These are phyloP conservation scores for Sciurus carolinensis DNA, from an alignment of 2,797 vertebrate genomes.

Conservation along the genomic window DNA sequence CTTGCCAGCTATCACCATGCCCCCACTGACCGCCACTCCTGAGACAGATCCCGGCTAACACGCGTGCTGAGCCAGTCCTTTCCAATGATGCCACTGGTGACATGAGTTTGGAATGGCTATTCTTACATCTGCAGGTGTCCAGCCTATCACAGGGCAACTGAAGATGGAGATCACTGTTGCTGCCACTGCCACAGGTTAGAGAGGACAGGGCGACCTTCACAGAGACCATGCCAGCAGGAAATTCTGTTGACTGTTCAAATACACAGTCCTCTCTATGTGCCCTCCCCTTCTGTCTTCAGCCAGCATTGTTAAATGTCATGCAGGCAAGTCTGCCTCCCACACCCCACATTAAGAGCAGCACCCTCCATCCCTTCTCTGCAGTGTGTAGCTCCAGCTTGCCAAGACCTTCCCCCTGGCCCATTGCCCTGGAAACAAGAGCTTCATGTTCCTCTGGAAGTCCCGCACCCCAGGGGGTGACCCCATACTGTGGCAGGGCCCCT, in stretches of 20 bases:
- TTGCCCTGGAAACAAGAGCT: background rate
- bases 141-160: conserved; percentile 71
- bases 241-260: conserved; percentile 11
- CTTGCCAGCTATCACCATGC: background rate
- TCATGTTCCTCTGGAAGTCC: background rate
- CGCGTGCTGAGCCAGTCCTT: conserved; percentile 76
- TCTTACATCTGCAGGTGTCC: conserved; percentile 83
- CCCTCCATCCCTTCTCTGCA: conserved; percentile 28
- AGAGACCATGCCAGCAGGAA: conserved; percentile 67
- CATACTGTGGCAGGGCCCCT: background rate
- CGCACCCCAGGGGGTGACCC: too few species aligned
- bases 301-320: conserved; percentile 59
- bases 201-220: conserved; percentile 65
- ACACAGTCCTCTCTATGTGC: background rate
- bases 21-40: background rate
- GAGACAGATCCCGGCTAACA: conserved; percentile 83
- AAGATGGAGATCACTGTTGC: background rate
- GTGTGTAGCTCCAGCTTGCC: background rate
- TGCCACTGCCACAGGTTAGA: background rate
- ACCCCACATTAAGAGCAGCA: background rate
- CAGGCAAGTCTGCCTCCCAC: conserved; percentile 60
- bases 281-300: background rate
- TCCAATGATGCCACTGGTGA: conserved; percentile 83
- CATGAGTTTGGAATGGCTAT: conserved; percentile 86
- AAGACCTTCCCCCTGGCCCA: background rate